These are phyloP conservation scores for Urocyon cinereoargenteus DNA, from an alignment of 2,797 vertebrate genomes.

Conservation along the genomic window DNA sequence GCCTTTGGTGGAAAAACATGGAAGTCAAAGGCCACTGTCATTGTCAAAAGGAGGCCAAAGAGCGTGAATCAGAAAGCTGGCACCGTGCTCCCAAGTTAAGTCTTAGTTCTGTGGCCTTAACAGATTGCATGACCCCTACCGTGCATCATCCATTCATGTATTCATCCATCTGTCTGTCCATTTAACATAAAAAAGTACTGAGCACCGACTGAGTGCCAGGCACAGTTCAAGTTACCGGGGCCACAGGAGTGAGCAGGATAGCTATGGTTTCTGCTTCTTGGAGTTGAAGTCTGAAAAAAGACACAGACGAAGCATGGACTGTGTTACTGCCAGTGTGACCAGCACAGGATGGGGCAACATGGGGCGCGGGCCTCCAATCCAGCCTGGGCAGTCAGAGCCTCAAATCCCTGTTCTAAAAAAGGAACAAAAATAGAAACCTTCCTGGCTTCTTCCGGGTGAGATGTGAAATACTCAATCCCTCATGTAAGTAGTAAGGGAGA, in stretches of 20 bases:
- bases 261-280: not conserved
- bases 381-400: not conserved
- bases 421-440: not conserved
- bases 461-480: not conserved
- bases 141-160: not conserved
- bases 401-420: not conserved
- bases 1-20: not conserved
- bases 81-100: accelerated
- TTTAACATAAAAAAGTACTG: not conserved
- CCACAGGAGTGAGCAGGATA: not conserved
- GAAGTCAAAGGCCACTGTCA: not conserved
- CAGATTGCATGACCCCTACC: not conserved
- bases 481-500: not conserved
- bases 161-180: not conserved
- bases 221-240: not conserved
- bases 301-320: accelerated
- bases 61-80: too few species aligned
- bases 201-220: not conserved
- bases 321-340: not conserved
- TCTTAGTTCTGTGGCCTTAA: not conserved
- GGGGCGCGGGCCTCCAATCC: not conserved
- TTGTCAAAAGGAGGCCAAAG: not conserved
- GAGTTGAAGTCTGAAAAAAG: not conserved
- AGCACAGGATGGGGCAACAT: too few species aligned
- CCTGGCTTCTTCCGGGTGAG: not conserved